Evolutionary conservation across 2,888 invertebrate species (phyloP).

Genomic region (Thalpophila matura): DNA sequence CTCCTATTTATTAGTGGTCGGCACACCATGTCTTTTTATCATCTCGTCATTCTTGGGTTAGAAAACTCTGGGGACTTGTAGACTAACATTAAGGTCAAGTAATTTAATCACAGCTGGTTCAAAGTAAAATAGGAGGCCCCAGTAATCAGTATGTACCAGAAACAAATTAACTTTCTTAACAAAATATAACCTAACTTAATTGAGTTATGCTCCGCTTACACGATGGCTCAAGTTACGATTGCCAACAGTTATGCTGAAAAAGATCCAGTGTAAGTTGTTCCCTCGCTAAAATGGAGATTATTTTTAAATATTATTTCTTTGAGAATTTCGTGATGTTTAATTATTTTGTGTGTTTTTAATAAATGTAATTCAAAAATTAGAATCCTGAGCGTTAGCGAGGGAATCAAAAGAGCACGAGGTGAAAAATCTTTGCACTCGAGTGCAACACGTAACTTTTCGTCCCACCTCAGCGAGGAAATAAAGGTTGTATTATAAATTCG

Average conservation of each 20-base stretch:
- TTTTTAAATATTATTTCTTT: conserved; percentile 19
- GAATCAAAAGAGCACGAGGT: too few species aligned
- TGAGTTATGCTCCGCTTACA: conserved; percentile 14
- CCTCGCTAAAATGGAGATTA: conserved; percentile 10
- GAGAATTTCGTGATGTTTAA: conserved; percentile 8
- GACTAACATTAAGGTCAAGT: conserved; percentile 2
- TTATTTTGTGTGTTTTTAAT: conserved; percentile 15
- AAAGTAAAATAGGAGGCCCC: conserved; percentile 35
- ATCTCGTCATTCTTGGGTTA: too few species aligned
- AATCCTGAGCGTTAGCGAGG: not conserved
- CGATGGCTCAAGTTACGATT: not conserved
- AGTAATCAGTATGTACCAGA: conserved; percentile 3
- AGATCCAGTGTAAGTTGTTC: not conserved
- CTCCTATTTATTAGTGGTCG: too few species aligned
- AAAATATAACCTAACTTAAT: conserved; percentile 44
- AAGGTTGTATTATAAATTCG: too few species aligned
- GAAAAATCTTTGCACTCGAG: too few species aligned
- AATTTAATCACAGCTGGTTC: conserved; percentile 34
- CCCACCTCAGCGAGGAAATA: too few species aligned
- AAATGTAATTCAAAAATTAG: conserved; percentile 1
- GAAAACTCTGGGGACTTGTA: not conserved
- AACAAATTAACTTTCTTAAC: conserved; percentile 39
- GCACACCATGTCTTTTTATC: too few species aligned
- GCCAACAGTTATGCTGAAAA: rapidly evolving
- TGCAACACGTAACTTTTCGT: too few species aligned